Evolutionary conservation across 1,140 invertebrate genomes (phyloP).

Genomic region (Sycophila sp.): DNA sequence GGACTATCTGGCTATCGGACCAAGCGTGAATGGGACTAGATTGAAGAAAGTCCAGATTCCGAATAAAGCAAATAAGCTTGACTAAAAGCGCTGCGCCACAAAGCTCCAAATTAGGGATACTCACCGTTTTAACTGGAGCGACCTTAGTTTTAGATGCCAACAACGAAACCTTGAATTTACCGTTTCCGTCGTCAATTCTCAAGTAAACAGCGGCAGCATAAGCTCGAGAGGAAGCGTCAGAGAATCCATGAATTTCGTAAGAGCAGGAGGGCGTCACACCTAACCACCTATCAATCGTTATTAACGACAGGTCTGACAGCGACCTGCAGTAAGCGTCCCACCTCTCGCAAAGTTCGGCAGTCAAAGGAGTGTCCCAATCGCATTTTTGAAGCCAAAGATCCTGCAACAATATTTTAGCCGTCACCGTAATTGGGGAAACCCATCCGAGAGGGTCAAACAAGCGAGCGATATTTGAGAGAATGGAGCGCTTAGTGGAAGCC

Average conservation of each 20-base stretch:
- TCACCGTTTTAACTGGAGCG: constrained; percentile 44
- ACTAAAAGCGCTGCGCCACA: constrained; percentile 40
- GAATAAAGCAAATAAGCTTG: constrained; percentile 47
- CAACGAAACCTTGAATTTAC: constrained; percentile 15
- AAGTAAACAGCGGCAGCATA: constrained; percentile 37
- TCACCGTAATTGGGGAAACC: not conserved
- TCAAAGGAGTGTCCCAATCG: not conserved
- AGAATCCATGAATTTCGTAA: constrained; percentile 41
- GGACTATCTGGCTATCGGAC: not conserved
- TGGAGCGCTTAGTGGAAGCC: not conserved
- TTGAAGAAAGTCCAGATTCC: constrained; percentile 5
- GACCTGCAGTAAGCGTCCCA: constrained; percentile 8
- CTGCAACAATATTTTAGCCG: constrained; percentile 9
- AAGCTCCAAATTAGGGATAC: too few relatives aligned
- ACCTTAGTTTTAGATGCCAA: constrained; percentile 48
- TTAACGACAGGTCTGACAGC: not conserved
- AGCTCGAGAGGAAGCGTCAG: too few relatives aligned
- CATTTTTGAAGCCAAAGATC: not conserved
- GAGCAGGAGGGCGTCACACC: not conserved
- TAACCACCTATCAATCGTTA: constrained; percentile 33
- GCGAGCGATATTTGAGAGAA: not conserved
- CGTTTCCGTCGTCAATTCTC: not conserved
- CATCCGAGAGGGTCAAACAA: constrained; percentile 1
- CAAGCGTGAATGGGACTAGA: not conserved
- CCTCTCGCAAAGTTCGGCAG: not conserved